Base-by-base conservation (phyloP, 2,797 vertebrate genomes). In the Amniataba percoides region DNA sequence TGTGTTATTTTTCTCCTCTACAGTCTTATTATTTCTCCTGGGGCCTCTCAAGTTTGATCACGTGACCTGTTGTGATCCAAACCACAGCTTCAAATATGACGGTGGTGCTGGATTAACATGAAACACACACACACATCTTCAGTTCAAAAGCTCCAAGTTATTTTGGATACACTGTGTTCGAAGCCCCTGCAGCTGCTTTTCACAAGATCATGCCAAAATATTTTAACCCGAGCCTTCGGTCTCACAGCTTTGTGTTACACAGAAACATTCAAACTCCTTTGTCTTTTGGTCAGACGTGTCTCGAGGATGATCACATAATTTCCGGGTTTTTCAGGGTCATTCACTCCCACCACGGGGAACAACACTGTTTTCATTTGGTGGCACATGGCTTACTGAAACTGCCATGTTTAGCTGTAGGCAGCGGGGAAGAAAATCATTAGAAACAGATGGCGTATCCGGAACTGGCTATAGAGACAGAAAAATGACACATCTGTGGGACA, bases 401-500 rank as follows among this genome's bases (percentile, higher is more conserved):
- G 65, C 78, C 76, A 77, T 89, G 84, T 88, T 83, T 60, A 81
- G 58, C 78, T 86, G 58, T 58, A 84, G 75, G 70, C 74, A 74
- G 73, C 84, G 63, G 52, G 59, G 49, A 82, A 55, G 34, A 80
- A 67, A 79, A 84, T 88, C 87, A 79, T 87, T 75, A 83, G 74
- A 92, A 87, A 83, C 90, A 91, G 69, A 91, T 82, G 87, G 66
- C 58, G 55, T 64, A 69, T 82, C 62, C 8, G 11, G 71, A 82
- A 45, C 52, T 65, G 73, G 39, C 57, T 63, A 7, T 27, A 55
- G 39, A 86, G 61, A 81, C 70, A 81, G 58, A 84, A 55, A 81
- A 84, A 70, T 72, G 69, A 81, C 84, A 87, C 79, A 89, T 87
- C 82, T 84, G 83, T 73, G 68, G 56, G 77, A 87, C 76, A 43